Percentiles rank a stretch among this genome's conserved stretches.
Evolutionary conservation across 64 coral and sea anemone genomes (phyloP).

Genomic region (Porites lutea): DNA sequence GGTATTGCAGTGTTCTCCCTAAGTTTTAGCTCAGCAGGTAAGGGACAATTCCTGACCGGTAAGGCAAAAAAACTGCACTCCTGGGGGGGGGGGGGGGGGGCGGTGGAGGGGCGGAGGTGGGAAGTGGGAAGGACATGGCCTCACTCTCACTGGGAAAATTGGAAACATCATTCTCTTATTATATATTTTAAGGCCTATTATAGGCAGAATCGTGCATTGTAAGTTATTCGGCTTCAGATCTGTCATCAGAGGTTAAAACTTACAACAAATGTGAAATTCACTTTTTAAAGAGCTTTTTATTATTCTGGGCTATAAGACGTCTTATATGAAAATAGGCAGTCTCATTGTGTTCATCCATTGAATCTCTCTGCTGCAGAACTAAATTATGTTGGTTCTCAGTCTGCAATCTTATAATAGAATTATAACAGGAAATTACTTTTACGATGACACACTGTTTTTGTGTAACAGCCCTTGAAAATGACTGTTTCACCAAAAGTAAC

Average conservation of each 20-base stretch:
- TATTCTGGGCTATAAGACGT: background rate
- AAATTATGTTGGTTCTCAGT: conserved; percentile 7
- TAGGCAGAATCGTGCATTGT: conserved; percentile 1
- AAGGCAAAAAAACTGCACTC: background rate
- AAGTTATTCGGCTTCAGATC: background rate
- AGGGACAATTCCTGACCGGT: too few relatives aligned
- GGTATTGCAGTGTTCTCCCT: background rate
- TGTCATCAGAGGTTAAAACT: background rate
- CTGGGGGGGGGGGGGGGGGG: background rate
- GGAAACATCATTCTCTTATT: background rate
- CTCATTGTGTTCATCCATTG: background rate
- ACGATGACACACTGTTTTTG: background rate
- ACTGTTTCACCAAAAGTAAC: conserved; percentile 3
- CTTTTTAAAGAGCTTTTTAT: background rate
- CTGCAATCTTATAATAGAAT: background rate
- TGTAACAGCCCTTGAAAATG: conserved; percentile 14
- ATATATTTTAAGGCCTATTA: background rate
- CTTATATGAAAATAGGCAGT: background rate
- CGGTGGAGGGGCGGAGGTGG: background rate
- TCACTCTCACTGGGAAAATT: background rate
- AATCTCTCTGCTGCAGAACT: background rate
- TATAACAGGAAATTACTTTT: background rate
- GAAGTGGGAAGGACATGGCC: background rate
- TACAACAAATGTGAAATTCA: conserved; percentile 8
- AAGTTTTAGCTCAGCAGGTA: too few relatives aligned